Percentiles rank a stretch among this genome's conserved stretches.
These are phyloP conservation scores for Anguilla japonica DNA, from an alignment of 2,113 vertebrate genomes.

Conservation along the genomic window DNA sequence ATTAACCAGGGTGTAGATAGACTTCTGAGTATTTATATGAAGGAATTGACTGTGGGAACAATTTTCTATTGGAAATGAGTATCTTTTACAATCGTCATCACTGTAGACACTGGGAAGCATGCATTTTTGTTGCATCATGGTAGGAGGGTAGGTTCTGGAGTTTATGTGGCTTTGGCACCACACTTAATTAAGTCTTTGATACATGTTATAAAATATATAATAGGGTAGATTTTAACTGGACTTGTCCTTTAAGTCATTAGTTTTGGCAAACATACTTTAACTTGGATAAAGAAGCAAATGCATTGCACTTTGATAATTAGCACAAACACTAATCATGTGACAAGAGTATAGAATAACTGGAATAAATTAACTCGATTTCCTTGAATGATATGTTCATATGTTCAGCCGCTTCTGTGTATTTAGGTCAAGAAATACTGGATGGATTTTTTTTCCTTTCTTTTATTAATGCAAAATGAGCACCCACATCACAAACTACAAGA, in stretches of 20 bases:
- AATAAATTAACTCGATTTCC: background rate
- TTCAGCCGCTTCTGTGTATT: background rate
- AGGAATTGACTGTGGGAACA: background rate
- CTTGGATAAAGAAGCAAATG: background rate
- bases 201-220: background rate
- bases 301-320: constrained; percentile 15
- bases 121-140: background rate
- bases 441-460: background rate
- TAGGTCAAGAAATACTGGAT: background rate
- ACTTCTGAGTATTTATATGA: background rate
- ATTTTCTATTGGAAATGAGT: background rate
- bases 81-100: background rate
- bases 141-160: background rate
- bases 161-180: background rate
- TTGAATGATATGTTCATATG: background rate
- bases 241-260: background rate
- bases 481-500: background rate
- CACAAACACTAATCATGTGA: background rate
- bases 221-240: background rate
- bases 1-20: background rate
- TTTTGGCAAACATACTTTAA: background rate
- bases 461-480: background rate
- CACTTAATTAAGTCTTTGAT: background rate
- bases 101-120: background rate
- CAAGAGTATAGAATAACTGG: background rate